A percentile compares a stretch with the other conserved stretches of the same genome.
These are phyloP conservation scores for Caenorhabditis afra DNA, from an alignment of 2,888 invertebrate genomes.

Conservation along the genomic window DNA sequence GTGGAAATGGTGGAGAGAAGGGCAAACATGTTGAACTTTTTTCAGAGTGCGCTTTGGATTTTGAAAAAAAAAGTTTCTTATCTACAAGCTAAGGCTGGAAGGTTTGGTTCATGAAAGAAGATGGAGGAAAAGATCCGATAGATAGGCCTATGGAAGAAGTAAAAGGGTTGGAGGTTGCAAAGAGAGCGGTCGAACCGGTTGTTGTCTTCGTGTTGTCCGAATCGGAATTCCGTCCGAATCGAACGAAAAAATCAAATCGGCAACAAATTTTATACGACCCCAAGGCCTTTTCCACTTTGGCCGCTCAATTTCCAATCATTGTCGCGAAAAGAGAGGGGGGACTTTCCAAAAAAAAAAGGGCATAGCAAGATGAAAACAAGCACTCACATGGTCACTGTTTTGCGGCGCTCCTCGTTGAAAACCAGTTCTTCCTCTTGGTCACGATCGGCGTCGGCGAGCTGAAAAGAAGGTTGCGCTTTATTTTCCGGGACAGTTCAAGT, in stretches of 20 bases:
- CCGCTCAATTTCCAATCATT: conserved; percentile 18
- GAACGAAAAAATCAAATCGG: conserved; percentile 32
- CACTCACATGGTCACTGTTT: conserved; percentile 69
- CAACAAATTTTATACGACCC: conserved; percentile 39
- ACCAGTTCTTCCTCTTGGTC: conserved; percentile 70
- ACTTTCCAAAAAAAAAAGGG: not conserved
- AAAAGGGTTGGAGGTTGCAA: conserved; percentile 1
- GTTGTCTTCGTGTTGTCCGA: conserved; percentile 8
- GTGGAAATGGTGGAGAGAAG: conserved; percentile 27
- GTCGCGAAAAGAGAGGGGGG: not conserved
- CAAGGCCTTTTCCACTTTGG: not conserved
- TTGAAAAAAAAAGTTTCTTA: too few relatives aligned
- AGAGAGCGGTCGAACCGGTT: conserved; percentile 32
- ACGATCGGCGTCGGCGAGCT: conserved; percentile 67
- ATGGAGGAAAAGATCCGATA: too few relatives aligned
- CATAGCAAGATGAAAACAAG: conserved; percentile 5
- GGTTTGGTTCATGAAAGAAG: too few relatives aligned
- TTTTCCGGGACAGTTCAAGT: not conserved
- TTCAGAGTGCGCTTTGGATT: too few relatives aligned
- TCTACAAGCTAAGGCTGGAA: too few relatives aligned
- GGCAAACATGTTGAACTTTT: not conserved
- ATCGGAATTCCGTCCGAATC: conserved; percentile 4
- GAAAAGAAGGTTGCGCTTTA: conserved; percentile 32
- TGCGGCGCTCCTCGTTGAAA: conserved; percentile 69
- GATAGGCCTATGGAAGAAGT: too few relatives aligned